phyloP scores from a whole-genome alignment of 92 coral and sea anemone species.

The Galaxea fascicularis region DNA sequence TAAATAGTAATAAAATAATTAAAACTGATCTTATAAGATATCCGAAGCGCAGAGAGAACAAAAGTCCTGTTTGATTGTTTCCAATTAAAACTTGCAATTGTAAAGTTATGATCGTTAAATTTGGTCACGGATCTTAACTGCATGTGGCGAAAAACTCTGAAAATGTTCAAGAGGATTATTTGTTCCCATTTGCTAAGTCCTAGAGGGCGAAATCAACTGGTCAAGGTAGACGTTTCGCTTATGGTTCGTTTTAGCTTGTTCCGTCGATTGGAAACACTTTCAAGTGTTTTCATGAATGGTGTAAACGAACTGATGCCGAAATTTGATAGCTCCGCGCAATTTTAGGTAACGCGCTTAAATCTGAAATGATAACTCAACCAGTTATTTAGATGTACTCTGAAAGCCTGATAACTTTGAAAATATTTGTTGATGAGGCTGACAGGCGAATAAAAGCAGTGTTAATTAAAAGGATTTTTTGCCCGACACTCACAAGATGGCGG shows the following conservation, averaged over 20 bases:
- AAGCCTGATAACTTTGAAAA: slow-evolving; percentile 77
- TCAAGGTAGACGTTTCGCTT: background rate
- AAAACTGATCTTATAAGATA: background rate
- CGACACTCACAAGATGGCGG: slow-evolving; percentile 99
- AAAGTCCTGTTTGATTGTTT: slow-evolving; percentile 49
- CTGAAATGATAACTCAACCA: slow-evolving; percentile 44
- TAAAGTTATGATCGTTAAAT: slow-evolving; percentile 36
- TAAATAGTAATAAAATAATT: slow-evolving; percentile 12
- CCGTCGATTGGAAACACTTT: slow-evolving; percentile 28
- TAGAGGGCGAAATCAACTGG: background rate
- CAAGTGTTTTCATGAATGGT: slow-evolving; percentile 19
- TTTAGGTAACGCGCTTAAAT: slow-evolving; percentile 41
- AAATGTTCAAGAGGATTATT: background rate
- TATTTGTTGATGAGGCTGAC: slow-evolving; percentile 81
- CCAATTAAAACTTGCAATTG: slow-evolving; percentile 68
- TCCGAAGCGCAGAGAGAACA: slow-evolving; percentile 6
- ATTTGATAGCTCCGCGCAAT: slow-evolving; percentile 7
- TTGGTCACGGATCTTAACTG: slow-evolving; percentile 22
- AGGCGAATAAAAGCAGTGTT: slow-evolving; percentile 84
- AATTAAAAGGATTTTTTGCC: slow-evolving; percentile 88
- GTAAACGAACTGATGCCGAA: slow-evolving; percentile 27
- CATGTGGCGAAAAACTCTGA: slow-evolving; percentile 13
- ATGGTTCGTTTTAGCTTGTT: background rate
- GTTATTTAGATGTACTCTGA: slow-evolving; percentile 67
- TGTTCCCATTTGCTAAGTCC: background rate